Conservation (phyloP, 2,888 invertebrate species). For the Ormyrus labotus region DNA sequence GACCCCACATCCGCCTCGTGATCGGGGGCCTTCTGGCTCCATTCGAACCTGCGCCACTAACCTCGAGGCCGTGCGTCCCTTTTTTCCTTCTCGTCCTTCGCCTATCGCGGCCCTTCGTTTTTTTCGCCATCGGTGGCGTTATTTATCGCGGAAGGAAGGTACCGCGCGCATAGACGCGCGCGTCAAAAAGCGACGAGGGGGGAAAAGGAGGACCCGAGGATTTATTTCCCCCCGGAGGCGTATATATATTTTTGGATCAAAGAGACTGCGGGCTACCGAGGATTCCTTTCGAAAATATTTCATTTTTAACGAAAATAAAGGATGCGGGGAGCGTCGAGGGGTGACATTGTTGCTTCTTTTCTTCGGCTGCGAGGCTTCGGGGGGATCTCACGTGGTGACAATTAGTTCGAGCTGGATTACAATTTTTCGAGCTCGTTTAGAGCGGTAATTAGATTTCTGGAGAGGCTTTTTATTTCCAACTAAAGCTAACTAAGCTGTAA, state of each 20-base stretch:
- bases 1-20: constrained; percentile 72
- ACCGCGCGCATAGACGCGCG: background rate
- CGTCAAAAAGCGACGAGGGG: background rate
- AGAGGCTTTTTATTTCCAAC: too few species aligned
- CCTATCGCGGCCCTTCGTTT: constrained; percentile 17
- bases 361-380: background rate
- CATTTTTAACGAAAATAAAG: constrained; percentile 2
- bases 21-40: constrained; percentile 1
- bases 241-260: constrained; percentile 24
- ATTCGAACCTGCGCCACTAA: constrained; percentile 24
- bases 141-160: constrained; percentile 46
- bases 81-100: background rate
- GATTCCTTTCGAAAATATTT: background rate
- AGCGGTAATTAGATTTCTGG: too few species aligned
- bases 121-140: constrained; percentile 38
- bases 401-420: background rate
- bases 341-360: background rate
- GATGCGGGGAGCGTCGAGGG: background rate
- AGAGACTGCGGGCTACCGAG: background rate
- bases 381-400: background rate
- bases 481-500: too few species aligned
- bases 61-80: constrained; percentile 23
- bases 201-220: background rate
- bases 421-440: background rate
- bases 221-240: background rate